Evolutionary conservation across 2,113 vertebrate genomes (phyloP), one percentile per base, ranked within the genome.

Genomic region (Podilymbus podiceps): DNA sequence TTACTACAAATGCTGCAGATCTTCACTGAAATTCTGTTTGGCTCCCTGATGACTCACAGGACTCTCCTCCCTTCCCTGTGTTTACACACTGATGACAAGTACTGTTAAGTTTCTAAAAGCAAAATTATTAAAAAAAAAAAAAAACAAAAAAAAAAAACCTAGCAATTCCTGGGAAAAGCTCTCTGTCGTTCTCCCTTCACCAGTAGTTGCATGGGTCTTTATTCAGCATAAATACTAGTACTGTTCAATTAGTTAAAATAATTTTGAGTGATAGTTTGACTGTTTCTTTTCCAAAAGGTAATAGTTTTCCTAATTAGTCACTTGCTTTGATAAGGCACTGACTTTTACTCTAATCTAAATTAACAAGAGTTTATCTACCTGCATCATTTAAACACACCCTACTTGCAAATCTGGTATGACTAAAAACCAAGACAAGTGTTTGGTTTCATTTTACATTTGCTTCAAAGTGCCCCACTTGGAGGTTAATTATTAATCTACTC

Each of bases 331-430:
- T 95, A 96, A 94, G 80, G 87, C 80, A 71, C 82, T 96, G 96
- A 93, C 90, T 97, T 91, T 80, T 95, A 83, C 81, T 96, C 93
- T 95, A 97, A 97, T 97, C 96, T 97, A 96, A 97, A 92, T 97
- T 97, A 96, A 96, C 96, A 96, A 97, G 95, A 64, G 90, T 92
- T 97, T 97, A 97, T 97, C 97, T 97, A 75, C 64, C 72, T 94
- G 85, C 92, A 89, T 94, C 95, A 50, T 72, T 97, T 91, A 97
- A 95, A 95, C 96, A 97, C 95, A 90, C 96, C 97, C 96, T 97
- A 56, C 92, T 85, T 92, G 92, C 95, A 95, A 97, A 97, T 92
- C 97, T 97, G 82, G 97, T 97, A 97, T 97, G 95, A 96, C 96
- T 97, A 88, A 97, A 97, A 97, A 94, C 89, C 94, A 90, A 92